phyloP scores from a whole-genome alignment of 2,888 invertebrate genomes.

The Plagiodera versicolora region DNA sequence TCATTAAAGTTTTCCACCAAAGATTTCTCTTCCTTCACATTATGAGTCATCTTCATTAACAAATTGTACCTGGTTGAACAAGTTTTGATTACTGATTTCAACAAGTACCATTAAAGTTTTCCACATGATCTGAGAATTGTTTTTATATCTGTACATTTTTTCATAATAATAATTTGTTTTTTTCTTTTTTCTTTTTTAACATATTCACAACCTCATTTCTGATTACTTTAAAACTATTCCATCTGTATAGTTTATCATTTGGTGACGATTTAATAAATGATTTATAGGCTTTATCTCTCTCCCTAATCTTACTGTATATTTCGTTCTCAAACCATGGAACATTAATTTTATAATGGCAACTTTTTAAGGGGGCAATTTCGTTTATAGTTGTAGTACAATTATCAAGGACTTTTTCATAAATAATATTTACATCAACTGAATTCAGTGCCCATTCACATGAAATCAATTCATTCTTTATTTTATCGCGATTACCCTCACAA shows the following conservation, averaged over 20 bases:
- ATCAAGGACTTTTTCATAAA: conserved; percentile 1
- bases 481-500: conserved; percentile 1
- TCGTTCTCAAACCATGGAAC: conserved; percentile 4
- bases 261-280: too few relatives aligned
- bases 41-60: too few relatives aligned
- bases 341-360: conserved; percentile 1
- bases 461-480: not conserved
- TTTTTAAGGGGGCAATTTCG: not conserved
- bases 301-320: too few relatives aligned
- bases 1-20: too few relatives aligned
- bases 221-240: too few relatives aligned
- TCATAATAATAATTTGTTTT: conserved; percentile 3
- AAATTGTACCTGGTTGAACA: conserved; percentile 3
- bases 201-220: too few relatives aligned
- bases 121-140: conserved; percentile 5
- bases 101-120: conserved; percentile 5
- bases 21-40: too few relatives aligned
- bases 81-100: not conserved
- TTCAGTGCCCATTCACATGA: conserved; percentile 4
- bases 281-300: too few relatives aligned
- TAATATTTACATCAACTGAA: conserved; percentile 2
- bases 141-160: conserved; percentile 5
- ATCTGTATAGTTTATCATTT: too few relatives aligned
- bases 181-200: not conserved
- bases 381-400: not conserved